Base-by-base conservation (phyloP, 2,888 invertebrate genomes). In the Nomada fabriciana region DNA sequence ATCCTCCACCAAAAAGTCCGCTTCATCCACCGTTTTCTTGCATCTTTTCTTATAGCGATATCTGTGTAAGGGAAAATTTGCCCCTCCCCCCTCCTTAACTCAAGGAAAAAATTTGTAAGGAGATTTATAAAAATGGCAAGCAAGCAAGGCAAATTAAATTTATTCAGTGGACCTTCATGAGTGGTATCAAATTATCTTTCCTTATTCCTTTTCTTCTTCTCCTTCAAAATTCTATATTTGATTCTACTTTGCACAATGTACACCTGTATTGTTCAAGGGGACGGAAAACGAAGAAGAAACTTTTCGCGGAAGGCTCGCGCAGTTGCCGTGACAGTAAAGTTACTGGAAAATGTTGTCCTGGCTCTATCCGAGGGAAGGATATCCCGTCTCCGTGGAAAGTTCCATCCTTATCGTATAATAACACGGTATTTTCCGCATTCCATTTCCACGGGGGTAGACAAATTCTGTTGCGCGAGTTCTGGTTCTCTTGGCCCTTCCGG, bases 371-470 rank as follows among this genome's bases (percentile, higher is more conserved):
- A 15, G 18, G 25, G 23, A 53, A 72, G 71, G 53, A 72, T 53
- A 63, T 72, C 71, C 71, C 52, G 42, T 42, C 63, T 18, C 23
- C 63, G n/a, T 43, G 71, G 23, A 72, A 72, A 72, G 42, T 72
- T 55, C 25, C 43, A 42, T 47, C 70, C 53, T 55, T 63, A 63
- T 61, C 76, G 70, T 36, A 70, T 63, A 76, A 76, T 70, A 68
- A 63, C 70, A 18, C 69, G 29, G 61, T 63, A 76, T 76, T 76
- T 76, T 63, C 63, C 61, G 70, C 63, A 76, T 76, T 70, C 53
- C 55, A 63, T 55, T 75, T 55, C 29, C 70, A 60, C 50, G 70
- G 23, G 47, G 74, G 42, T 52, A 52, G 74, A 74, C 74, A 74
- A 74, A 74, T 74, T 74, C 60, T 23, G 25, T 29, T 15, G n/a